Evolutionary conservation across 2,888 invertebrate genomes (phyloP), one percentile per base, ranked within the genome.

Genomic region (Unio pictorum): DNA sequence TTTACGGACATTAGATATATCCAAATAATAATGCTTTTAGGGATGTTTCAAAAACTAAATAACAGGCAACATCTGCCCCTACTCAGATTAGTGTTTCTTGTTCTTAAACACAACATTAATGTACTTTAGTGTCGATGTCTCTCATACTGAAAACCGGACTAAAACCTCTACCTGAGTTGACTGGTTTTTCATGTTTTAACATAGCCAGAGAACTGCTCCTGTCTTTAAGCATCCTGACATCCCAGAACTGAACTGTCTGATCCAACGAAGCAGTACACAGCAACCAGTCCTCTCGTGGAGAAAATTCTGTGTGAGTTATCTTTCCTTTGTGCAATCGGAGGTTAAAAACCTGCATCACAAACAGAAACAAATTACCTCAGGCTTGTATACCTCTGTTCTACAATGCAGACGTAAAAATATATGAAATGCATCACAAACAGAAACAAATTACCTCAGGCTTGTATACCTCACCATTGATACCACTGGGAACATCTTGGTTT

Each of bases 191-290:
- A 76, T 86, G 86, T 30, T 75, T 69, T n/a, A 87, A 75, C 8
- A 67, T 63, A 20, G 69, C 62, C 15, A 87, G 71, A 6, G 76
- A 67, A 67, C 81, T 81, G 28, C 77, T 78, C n/a, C 76, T 72
- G 61, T 83, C 81, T 28, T 76, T 75, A 60, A 88, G 68, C 75
- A 81, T 83, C 18, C 88, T 72, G 7, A 86, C 64, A 71, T 88
- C 88, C 88, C 88, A 88, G 34, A 88, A 69, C 66, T 84, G 80
- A 11, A 87, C 87, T 23, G 84, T 86, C 20, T 79, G 74, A 71
- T 87, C 87, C 3, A 77, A 74, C 5, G 87, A 87, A 4, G 86
- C 81, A 18, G 86, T 84, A 74, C 84, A 84, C 59, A 87, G 64
- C 58, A 86, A 60, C 82, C 84, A 85, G 45, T 83, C 82, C 65